These are phyloP conservation scores for Chamaetylas fuelleborni DNA, from an alignment of 2,113 vertebrate species.

Conservation along the genomic window DNA sequence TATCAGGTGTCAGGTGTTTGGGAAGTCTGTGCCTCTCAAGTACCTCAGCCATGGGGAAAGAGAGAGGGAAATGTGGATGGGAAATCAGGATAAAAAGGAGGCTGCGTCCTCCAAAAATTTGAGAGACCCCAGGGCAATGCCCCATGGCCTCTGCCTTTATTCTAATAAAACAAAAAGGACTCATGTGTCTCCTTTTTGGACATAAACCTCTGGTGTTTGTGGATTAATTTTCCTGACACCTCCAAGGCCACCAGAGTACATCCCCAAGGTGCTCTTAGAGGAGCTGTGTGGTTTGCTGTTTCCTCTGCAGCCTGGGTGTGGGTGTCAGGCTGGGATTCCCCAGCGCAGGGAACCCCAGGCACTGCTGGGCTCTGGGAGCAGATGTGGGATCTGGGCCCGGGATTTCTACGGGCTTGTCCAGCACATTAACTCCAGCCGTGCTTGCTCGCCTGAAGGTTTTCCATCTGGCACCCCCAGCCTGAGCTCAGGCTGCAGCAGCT, in stretches of 20 bases:
- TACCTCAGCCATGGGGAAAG: too few species aligned
- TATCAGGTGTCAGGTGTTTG: too few species aligned
- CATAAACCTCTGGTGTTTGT: too few species aligned
- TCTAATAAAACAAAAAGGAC: too few species aligned
- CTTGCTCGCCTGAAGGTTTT: neutral
- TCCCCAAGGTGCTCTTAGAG: neutral
- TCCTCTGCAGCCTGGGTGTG: fast-evolving
- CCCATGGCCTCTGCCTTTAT: too few species aligned
- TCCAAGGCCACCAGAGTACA: fast-evolving
- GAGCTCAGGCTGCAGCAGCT: neutral
- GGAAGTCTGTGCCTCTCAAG: too few species aligned
- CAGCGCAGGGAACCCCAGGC: neutral
- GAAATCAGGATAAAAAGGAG: too few species aligned
- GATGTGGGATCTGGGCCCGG: neutral
- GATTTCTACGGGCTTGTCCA: neutral
- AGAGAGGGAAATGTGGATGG: too few species aligned
- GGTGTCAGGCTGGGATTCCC: neutral
- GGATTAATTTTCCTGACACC: neutral
- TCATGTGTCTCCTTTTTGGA: too few species aligned
- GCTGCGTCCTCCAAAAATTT: too few species aligned
- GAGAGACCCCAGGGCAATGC: too few species aligned
- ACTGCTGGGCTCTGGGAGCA: neutral
- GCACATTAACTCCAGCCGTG: neutral
- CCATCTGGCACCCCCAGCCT: neutral
- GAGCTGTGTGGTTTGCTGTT: neutral